These are phyloP conservation scores for Pteruthius melanotis DNA, from an alignment of 2,113 vertebrate species.

Conservation along the genomic window DNA sequence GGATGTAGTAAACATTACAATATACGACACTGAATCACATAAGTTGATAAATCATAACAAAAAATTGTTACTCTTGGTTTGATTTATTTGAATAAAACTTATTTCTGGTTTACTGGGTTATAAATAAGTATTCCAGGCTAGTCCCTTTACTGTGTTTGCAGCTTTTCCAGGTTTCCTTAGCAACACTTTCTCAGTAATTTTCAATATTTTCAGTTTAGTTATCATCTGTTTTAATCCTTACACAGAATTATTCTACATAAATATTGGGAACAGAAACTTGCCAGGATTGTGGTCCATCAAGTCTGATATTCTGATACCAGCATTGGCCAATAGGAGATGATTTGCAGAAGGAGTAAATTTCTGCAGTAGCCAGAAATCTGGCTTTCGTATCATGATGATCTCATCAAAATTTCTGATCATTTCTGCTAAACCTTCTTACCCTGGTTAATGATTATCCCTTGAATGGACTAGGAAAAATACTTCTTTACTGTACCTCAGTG, in stretches of 20 bases:
- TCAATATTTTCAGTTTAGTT: not conserved
- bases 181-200: not conserved
- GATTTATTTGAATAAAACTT: not conserved
- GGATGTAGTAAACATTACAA: not conserved
- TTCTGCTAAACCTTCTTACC: not conserved
- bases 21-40: not conserved
- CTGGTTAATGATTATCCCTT: not conserved
- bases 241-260: not conserved
- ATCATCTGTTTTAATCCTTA: not conserved
- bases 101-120: not conserved
- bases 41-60: not conserved
- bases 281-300: not conserved
- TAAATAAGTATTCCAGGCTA: not conserved
- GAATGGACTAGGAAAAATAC: not conserved
- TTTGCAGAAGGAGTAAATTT: not conserved
- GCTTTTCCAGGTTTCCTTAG: not conserved
- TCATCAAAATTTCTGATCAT: not conserved
- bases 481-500: not conserved
- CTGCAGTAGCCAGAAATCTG: not conserved
- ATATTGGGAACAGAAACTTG: not conserved
- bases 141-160: not conserved
- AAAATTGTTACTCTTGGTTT: not conserved
- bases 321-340: not conserved
- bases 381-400: not conserved
- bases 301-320: not conserved